Evolutionary conservation across 2,797 vertebrate species (phyloP).

Genomic region (Calcarius lapponicus): DNA sequence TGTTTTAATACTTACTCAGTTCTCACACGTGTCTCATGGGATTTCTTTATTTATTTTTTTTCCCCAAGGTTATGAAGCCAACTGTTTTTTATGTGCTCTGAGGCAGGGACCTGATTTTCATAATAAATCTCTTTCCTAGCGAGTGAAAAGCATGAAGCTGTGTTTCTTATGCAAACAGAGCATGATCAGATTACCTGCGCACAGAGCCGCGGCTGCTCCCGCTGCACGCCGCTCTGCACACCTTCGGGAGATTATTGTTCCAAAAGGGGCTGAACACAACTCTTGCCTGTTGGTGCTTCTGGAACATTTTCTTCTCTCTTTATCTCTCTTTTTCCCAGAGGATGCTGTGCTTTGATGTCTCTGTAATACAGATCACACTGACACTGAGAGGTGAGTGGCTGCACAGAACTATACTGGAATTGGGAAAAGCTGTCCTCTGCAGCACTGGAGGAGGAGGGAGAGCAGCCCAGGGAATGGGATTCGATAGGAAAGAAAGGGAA

Average conservation of each 20-base stretch:
- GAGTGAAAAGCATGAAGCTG: background rate
- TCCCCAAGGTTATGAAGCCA: constrained; percentile 49
- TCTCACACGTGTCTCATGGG: constrained; percentile 52
- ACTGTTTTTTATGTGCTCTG: constrained; percentile 26
- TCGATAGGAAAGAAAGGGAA: background rate
- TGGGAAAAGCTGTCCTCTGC: background rate
- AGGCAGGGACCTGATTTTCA: constrained; percentile 23
- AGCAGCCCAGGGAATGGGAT: background rate
- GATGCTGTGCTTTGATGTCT: background rate
- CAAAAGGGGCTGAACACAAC: background rate
- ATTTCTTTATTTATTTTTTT: constrained; percentile 61
- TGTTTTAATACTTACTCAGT: constrained; percentile 56
- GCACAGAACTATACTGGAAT: background rate
- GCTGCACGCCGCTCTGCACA: no score
- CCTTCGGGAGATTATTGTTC: background rate
- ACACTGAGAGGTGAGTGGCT: background rate
- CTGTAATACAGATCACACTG: background rate
- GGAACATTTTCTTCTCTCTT: background rate
- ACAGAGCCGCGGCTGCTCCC: background rate
- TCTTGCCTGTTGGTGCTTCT: background rate
- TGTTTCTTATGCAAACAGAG: background rate
- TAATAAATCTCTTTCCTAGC: constrained; percentile 24
- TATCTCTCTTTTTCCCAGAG: background rate
- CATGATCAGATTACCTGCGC: background rate
- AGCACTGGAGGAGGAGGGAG: background rate